Evolutionary conservation across 2,888 invertebrate species (phyloP).

Genomic region (Tachina lurida): DNA sequence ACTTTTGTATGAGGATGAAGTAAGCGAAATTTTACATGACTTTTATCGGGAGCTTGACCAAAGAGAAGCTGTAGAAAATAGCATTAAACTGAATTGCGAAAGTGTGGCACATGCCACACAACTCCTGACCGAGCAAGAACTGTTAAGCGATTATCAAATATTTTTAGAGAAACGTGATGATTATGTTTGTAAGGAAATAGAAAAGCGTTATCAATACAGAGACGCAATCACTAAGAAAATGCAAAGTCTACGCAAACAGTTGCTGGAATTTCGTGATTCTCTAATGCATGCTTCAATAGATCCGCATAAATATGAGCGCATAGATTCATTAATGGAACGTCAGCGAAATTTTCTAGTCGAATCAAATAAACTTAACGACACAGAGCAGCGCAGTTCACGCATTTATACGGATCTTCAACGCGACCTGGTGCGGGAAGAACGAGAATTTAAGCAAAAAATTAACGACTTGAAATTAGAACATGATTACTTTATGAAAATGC

Average conservation of each 20-base stretch:
- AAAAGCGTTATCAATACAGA: slow-evolving; percentile 76
- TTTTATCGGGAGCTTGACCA: slow-evolving; percentile 75
- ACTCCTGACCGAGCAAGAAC: slow-evolving; percentile 73
- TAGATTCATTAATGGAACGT: slow-evolving; percentile 76
- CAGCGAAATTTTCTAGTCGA: slow-evolving; percentile 78
- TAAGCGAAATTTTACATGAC: slow-evolving; percentile 76
- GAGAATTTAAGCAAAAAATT: slow-evolving; percentile 74
- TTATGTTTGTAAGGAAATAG: slow-evolving; percentile 76
- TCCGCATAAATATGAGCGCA: slow-evolving; percentile 77
- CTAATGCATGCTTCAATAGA: slow-evolving; percentile 76
- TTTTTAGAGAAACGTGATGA: slow-evolving; percentile 77
- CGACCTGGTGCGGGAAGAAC: slow-evolving; percentile 74
- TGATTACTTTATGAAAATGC: slow-evolving; percentile 77
- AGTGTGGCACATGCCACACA: slow-evolving; percentile 78
- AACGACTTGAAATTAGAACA: slow-evolving; percentile 77
- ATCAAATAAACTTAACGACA: slow-evolving; percentile 74
- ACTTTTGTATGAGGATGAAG: slow-evolving; percentile 76
- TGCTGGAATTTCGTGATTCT: slow-evolving; percentile 75
- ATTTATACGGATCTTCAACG: slow-evolving; percentile 73
- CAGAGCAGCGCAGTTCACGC: slow-evolving; percentile 71
- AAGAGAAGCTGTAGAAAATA: slow-evolving; percentile 72
- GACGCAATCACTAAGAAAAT: slow-evolving; percentile 77
- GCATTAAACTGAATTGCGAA: slow-evolving; percentile 75
- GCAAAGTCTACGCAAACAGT: slow-evolving; percentile 75
- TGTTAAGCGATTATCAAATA: slow-evolving; percentile 75